phyloP scores from a whole-genome alignment of 2,797 vertebrate species.

The Cyclopterus lumpus region DNA sequence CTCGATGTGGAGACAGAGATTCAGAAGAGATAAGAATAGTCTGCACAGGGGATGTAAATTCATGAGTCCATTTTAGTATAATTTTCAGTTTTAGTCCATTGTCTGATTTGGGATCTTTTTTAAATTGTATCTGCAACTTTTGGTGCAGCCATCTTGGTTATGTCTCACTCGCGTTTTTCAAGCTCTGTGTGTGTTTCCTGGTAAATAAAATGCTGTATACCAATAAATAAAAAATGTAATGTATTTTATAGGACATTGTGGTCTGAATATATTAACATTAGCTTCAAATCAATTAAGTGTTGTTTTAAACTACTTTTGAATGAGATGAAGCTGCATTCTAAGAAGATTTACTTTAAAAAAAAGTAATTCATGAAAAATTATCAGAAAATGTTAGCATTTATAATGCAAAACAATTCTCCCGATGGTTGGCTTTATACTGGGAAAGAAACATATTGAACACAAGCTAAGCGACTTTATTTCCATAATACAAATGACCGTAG shows the following conservation, averaged over 20 bases:
- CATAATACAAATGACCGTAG: neutral
- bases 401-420: neutral
- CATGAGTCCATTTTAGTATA: neutral
- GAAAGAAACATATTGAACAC: slow-evolving; percentile 5
- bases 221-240: neutral
- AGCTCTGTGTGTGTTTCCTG: neutral
- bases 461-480: slow-evolving; percentile 1
- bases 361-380: neutral
- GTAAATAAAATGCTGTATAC: neutral
- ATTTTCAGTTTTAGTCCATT: neutral
- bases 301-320: neutral
- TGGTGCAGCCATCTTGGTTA: neutral
- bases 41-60: neutral
- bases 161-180: neutral
- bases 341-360: neutral
- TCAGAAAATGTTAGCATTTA: neutral
- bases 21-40: neutral
- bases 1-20: neutral
- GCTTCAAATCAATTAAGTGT: neutral
- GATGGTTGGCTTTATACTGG: neutral
- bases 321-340: neutral
- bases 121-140: neutral
- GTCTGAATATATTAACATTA: neutral
- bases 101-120: neutral
- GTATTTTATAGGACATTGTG: neutral